Conservation (phyloP, 1,140 invertebrate genomes). For the Drosophila setifemur region DNA sequence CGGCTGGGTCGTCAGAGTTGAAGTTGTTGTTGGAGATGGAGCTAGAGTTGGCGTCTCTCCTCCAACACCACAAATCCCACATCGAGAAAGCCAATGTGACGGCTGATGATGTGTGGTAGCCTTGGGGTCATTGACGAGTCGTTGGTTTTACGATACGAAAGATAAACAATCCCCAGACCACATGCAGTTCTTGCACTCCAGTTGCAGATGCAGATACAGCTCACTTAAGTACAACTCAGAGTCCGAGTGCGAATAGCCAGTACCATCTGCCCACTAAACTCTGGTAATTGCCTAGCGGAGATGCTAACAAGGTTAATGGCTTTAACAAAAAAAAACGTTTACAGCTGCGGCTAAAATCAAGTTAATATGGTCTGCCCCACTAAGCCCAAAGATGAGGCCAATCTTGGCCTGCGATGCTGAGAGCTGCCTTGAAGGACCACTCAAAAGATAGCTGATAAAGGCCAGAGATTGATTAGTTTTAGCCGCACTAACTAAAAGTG, state of each 20-base stretch:
- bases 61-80: neutral
- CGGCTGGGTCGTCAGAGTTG: slow-evolving; percentile 33
- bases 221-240: slow-evolving; percentile 8
- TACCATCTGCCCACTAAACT: slow-evolving; percentile 24
- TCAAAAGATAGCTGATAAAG: slow-evolving; percentile 1
- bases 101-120: slow-evolving; percentile 34
- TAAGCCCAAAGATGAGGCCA: neutral
- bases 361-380: too few species aligned
- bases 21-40: neutral
- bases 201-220: neutral
- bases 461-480: neutral
- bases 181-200: slow-evolving; percentile 21
- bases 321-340: slow-evolving; percentile 6
- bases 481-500: neutral
- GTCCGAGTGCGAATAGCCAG: slow-evolving; percentile 4
- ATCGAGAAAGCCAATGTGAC: slow-evolving; percentile 22
- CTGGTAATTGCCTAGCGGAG: slow-evolving; percentile 33
- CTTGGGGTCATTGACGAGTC: slow-evolving; percentile 31
- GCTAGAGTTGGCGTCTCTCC: neutral
- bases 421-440: slow-evolving; percentile 4
- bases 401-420: neutral
- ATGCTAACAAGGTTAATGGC: slow-evolving; percentile 48
- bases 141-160: slow-evolving; percentile 41
- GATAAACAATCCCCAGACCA: neutral
- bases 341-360: too few species aligned